Evolutionary conservation across 1,140 invertebrate species (phyloP), one percentile per base, ranked within the genome.

Genomic region (Panulirus ornatus): DNA sequence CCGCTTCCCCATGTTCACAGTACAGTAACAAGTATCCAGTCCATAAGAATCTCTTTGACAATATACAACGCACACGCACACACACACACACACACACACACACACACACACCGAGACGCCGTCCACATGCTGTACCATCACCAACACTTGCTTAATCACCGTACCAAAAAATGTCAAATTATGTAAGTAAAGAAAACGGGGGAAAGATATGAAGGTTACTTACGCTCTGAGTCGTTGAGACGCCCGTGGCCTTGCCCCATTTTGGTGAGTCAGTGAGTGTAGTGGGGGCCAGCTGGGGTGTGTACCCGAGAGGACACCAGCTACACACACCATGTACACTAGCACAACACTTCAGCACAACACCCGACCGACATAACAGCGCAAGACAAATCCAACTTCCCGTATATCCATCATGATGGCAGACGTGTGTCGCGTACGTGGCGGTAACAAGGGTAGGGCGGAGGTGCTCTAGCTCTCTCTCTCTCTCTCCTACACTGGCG

Each of bases 191-290:
- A 58, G 51, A 58, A 11, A 22, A 58, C 11, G 51, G 22, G 11
- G 51, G 51, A 58, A n/a, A 38, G n/a, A 30, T 63, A n/a, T n/a
- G n/a, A n/a, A n/a, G n/a, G n/a, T n/a, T 84, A 84, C 81, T 84
- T 36, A 84, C 81, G 81, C 27, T 84, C 81, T 42, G 81, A 71
- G 63, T 84, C 81, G 81, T 84, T 84, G n/a, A 84, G 81, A 42
- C 81, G 58, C 27, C 54, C 81, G 81, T 84, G 81, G 63, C 58
- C 70, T 44, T 84, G 81, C 81, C 81, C 81, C 81, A 84, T 84
- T 66, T 84, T 84, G 81, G 63, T 84, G 81, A 84, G 63, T 84
- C 36, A 70, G 19, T 19, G 51, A 66, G 38, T 84, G 81, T 66
- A 66, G 11, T 51, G 81, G 38, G n/a, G n/a, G n/a, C n/a, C n/a